Evolutionary conservation across 2,888 invertebrate genomes (phyloP).

Genomic region (Calliopum simillimum): DNA sequence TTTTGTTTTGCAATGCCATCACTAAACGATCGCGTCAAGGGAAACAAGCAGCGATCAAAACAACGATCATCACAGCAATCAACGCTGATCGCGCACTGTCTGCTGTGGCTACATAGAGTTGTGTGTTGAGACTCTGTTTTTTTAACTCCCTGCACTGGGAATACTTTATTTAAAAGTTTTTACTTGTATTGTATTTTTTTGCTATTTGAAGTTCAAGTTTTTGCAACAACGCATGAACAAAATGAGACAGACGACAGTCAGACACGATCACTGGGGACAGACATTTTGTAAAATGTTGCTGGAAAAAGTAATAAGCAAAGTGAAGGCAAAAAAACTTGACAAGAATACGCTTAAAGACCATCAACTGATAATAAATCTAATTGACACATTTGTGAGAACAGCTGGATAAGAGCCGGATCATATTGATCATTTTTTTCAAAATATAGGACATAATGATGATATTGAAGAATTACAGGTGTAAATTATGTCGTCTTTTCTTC

Average conservation of each 20-base stretch:
- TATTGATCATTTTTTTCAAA: no score
- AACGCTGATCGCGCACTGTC: constrained; percentile 6
- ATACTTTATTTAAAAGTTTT: constrained; percentile 40
- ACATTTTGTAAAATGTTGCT: constrained; percentile 43
- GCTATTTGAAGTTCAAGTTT: constrained; percentile 36
- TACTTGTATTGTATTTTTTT: constrained; percentile 7
- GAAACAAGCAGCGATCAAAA: constrained; percentile 34
- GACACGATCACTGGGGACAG: constrained; percentile 41
- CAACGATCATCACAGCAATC: background rate
- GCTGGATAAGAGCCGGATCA: background rate
- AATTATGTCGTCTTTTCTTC: constrained; percentile 50
- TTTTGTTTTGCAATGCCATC: constrained; percentile 39
- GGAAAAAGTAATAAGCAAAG: constrained; percentile 29
- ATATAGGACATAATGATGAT: no score
- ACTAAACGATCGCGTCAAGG: constrained; percentile 53
- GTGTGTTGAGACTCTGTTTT: background rate
- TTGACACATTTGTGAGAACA: constrained; percentile 64
- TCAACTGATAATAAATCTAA: constrained; percentile 67
- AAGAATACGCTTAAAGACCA: constrained; percentile 39
- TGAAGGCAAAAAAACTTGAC: constrained; percentile 23
- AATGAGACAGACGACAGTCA: constrained; percentile 44
- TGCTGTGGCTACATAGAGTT: background rate
- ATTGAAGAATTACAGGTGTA: no score
- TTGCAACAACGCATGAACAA: constrained; percentile 50
- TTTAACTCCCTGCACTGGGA: constrained; percentile 42